Evolutionary conservation across 2,113 vertebrate species (phyloP).

Genomic region (Clarias batrachus): DNA sequence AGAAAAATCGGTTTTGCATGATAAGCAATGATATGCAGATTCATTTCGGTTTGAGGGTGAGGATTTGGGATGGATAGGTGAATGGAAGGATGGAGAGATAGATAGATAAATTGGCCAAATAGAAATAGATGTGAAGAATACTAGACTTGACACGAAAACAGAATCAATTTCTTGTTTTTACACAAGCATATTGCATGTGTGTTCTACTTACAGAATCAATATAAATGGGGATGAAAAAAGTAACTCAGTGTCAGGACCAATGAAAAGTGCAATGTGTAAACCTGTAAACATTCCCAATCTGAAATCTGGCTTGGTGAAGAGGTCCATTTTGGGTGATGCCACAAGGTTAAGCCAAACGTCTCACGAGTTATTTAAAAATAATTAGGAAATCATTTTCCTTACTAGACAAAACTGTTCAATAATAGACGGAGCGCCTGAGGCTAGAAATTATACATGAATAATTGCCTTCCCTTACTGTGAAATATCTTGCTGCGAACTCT

Average conservation of each 20-base stretch:
- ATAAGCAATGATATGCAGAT: background rate
- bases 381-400: background rate
- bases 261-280: background rate
- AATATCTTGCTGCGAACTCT: slow-evolving; percentile 14
- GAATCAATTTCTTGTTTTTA: background rate
- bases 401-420: background rate
- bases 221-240: background rate
- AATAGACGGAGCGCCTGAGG: background rate
- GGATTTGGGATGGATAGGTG: background rate
- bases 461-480: background rate
- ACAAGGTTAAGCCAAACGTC: background rate
- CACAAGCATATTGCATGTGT: background rate
- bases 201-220: background rate
- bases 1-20: background rate
- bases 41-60: background rate
- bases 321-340: background rate
- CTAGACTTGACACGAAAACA: background rate
- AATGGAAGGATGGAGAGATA: background rate
- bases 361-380: background rate
- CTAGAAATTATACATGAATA: slow-evolving; percentile 12
- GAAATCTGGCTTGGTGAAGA: background rate
- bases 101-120: background rate
- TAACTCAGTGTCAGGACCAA: background rate
- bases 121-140: background rate
- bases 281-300: background rate